These are phyloP conservation scores for Thumatha senex DNA, from an alignment of 2,888 invertebrate species.

Conservation along the genomic window DNA sequence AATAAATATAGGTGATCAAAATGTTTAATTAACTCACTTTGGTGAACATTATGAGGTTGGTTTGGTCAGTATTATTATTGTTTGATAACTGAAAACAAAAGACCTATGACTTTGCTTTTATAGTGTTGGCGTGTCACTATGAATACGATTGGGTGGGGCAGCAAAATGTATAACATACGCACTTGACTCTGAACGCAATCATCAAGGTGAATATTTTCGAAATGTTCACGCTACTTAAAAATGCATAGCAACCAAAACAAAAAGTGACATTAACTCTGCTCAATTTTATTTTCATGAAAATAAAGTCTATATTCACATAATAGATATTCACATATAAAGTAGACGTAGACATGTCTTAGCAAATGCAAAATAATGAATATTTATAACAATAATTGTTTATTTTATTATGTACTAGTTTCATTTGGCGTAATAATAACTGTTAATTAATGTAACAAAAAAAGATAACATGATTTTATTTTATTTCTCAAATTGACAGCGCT, in stretches of 20 bases:
- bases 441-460: too few relatives aligned
- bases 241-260: too few relatives aligned
- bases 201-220: not conserved
- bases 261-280: too few relatives aligned
- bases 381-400: conserved; percentile 38
- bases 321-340: too few relatives aligned
- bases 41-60: conserved; percentile 38
- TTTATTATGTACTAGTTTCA: conserved; percentile 35
- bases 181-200: conserved; percentile 29
- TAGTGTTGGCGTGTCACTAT: conserved; percentile 18
- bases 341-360: too few relatives aligned
- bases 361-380: not conserved
- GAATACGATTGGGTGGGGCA: conserved; percentile 29
- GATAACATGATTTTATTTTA: too few relatives aligned
- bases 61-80: conserved; percentile 30
- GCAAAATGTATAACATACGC: conserved; percentile 20
- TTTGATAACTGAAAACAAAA: conserved; percentile 45
- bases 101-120: conserved; percentile 34
- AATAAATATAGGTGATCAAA: not conserved
- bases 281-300: too few relatives aligned
- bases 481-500: too few relatives aligned
- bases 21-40: conserved; percentile 35
- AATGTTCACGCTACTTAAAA: not conserved
- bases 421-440: too few relatives aligned
- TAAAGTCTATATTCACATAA: too few relatives aligned